Evolutionary conservation across 2,113 vertebrate species (phyloP).

Genomic region (Phasianus colchicus): DNA sequence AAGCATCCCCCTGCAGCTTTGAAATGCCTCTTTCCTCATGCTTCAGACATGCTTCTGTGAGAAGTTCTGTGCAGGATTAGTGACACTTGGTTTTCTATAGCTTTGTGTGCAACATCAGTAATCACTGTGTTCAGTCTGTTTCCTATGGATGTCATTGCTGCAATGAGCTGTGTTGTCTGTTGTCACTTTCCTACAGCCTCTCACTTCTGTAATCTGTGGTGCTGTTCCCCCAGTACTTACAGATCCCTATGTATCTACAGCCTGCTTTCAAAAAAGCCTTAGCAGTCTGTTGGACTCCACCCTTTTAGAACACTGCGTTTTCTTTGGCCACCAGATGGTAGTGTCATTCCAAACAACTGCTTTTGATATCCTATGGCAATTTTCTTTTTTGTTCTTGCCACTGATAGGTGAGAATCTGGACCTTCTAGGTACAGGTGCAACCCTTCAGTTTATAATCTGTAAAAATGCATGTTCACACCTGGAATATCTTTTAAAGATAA

Average conservation of each 20-base stretch:
- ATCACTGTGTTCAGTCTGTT: background rate
- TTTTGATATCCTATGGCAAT: accelerated
- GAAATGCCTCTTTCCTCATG: background rate
- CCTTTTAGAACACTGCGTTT: background rate
- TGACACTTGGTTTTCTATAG: background rate
- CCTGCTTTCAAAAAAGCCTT: background rate
- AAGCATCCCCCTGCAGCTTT: background rate
- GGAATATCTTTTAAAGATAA: background rate
- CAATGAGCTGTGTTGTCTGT: background rate
- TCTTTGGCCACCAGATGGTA: slow-evolving; percentile 48
- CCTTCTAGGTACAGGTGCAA: background rate
- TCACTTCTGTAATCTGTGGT: background rate
- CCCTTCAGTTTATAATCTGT: background rate
- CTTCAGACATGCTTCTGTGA: background rate
- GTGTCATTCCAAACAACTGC: background rate
- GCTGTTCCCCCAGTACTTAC: background rate
- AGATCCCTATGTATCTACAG: background rate
- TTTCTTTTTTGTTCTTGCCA: background rate
- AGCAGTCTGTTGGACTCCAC: accelerated
- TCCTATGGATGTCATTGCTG: background rate
- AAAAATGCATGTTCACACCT: background rate
- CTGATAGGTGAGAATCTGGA: background rate
- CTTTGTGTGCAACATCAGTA: background rate
- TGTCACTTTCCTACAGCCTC: background rate
- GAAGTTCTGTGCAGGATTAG: background rate